Conservation (phyloP, 2,888 invertebrate genomes). For the Camponotus fellah region DNA sequence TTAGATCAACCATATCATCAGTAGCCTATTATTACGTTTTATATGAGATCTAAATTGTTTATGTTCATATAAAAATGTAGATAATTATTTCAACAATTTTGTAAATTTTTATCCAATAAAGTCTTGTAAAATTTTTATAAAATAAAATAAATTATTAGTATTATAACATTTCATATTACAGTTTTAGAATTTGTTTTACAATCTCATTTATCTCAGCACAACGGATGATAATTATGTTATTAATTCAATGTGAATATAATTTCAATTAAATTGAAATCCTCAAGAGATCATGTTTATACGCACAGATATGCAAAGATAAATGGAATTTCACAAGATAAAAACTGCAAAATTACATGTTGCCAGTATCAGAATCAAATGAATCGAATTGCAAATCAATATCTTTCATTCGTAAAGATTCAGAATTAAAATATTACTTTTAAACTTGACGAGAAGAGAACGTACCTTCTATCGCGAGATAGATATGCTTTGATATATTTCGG, state of each 20-base stretch:
- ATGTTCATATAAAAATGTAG: slow-evolving; percentile 6
- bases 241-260: slow-evolving; percentile 58
- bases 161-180: neutral
- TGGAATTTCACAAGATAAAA: neutral
- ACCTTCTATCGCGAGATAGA: slow-evolving; percentile 43
- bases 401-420: neutral
- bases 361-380: neutral
- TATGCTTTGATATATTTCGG: slow-evolving; percentile 22
- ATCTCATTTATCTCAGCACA: slow-evolving; percentile 12
- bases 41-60: slow-evolving; percentile 5
- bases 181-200: neutral
- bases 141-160: slow-evolving; percentile 16
- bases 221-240: slow-evolving; percentile 15
- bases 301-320: slow-evolving; percentile 48
- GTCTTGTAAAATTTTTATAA: slow-evolving; percentile 9
- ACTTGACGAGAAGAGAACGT: slow-evolving; percentile 9
- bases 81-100: slow-evolving; percentile 8
- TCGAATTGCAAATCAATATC: slow-evolving; percentile 7
- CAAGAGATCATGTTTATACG: slow-evolving; percentile 72
- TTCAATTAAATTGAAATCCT: slow-evolving; percentile 60
- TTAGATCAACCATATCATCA: slow-evolving; percentile 31
- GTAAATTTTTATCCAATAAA: neutral
- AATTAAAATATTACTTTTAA: neutral
- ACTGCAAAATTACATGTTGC: slow-evolving; percentile 16
- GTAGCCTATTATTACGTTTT: slow-evolving; percentile 31